These are phyloP conservation scores for Channa maculata DNA, from an alignment of 2,113 vertebrate genomes.

Conservation along the genomic window DNA sequence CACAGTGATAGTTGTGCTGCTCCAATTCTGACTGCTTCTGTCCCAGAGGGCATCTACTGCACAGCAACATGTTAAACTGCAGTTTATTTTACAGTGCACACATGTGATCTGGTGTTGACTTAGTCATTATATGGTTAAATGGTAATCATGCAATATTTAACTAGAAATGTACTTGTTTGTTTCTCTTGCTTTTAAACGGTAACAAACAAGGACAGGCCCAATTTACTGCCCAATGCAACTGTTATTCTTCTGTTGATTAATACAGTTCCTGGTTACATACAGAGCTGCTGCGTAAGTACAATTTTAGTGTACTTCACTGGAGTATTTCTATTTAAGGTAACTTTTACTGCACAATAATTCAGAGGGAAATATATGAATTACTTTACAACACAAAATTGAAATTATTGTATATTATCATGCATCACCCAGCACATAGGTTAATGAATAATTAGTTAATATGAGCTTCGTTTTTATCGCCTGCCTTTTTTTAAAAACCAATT, in stretches of 20 bases:
- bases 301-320: no score
- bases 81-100: constrained; percentile 75
- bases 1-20: neutral
- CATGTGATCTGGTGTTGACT: constrained; percentile 70
- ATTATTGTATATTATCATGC: no score
- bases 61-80: constrained; percentile 44
- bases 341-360: no score
- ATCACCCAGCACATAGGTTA: no score
- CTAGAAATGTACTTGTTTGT: constrained; percentile 77
- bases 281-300: no score
- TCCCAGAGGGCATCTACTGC: constrained; percentile 57
- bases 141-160: constrained; percentile 69
- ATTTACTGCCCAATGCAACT: constrained; percentile 50
- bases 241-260: constrained; percentile 36
- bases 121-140: constrained; percentile 75
- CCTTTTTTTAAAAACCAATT: no score
- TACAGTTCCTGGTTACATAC: neutral
- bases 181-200: constrained; percentile 71
- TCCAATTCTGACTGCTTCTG: constrained; percentile 45
- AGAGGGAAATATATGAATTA: no score
- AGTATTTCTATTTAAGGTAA: no score
- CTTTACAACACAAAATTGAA: no score
- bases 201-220: constrained; percentile 62
- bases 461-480: no score
- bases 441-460: no score